Conservation (phyloP, 2,113 vertebrate species). For the Lanius collurio region DNA sequence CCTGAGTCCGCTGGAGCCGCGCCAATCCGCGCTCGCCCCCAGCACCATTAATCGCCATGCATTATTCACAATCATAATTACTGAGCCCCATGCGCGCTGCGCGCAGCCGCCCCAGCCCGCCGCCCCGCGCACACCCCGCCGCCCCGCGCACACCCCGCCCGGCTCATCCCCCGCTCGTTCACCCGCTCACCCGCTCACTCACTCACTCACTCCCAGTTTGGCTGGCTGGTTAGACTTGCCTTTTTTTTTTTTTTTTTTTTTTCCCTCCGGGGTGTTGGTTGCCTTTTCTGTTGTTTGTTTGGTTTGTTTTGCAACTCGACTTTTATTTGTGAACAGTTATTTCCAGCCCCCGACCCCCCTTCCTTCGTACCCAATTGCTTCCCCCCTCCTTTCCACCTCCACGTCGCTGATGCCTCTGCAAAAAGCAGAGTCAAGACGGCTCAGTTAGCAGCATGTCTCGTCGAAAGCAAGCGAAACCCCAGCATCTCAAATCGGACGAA, state of each 20-base stretch:
- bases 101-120: constrained; percentile 75
- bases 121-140: constrained; percentile 26
- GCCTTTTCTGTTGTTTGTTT: constrained; percentile 21
- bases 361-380: not conserved
- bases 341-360: not conserved
- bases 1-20: constrained; percentile 88
- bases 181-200: not conserved
- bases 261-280: not conserved
- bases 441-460: constrained; percentile 93
- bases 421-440: constrained; percentile 84
- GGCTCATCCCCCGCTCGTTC: constrained; percentile 11
- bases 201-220: not conserved
- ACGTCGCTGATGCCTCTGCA: constrained; percentile 90
- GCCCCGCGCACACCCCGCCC: constrained; percentile 56
- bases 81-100: constrained; percentile 90
- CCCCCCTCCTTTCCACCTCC: constrained; percentile 56
- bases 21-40: constrained; percentile 82
- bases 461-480: constrained; percentile 99
- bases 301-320: constrained; percentile 38
- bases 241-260: constrained; percentile 12
- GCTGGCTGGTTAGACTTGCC: not conserved
- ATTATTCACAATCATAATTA: constrained; percentile 98
- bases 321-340: constrained; percentile 54
- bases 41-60: constrained; percentile 88
- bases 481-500: constrained; percentile 97